These are phyloP conservation scores for Montipora sp. DNA, from an alignment of 64 coral and sea anemone species.

Conservation along the genomic window DNA sequence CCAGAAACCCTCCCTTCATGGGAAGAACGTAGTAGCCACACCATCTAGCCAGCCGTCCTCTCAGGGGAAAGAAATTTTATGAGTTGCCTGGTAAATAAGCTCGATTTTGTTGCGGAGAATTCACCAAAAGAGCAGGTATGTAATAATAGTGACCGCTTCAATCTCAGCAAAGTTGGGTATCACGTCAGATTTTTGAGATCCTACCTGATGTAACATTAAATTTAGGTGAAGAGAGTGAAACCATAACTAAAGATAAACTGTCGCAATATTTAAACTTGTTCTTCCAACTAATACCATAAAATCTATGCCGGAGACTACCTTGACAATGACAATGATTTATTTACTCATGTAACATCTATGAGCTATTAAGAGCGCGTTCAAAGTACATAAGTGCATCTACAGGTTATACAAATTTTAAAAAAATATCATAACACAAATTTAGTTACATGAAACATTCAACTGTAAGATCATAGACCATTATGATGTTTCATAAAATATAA, in stretches of 20 bases:
- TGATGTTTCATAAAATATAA: too few relatives aligned
- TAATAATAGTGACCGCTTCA: neutral
- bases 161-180: neutral
- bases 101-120: neutral
- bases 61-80: slow-evolving; percentile 5
- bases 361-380: neutral
- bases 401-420: neutral
- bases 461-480: neutral
- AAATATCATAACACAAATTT: neutral
- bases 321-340: neutral
- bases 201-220: slow-evolving; percentile 6
- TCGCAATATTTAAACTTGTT: neutral
- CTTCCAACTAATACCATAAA: slow-evolving; percentile 4
- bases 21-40: neutral
- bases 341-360: neutral
- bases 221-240: neutral
- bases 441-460: neutral
- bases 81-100: neutral
- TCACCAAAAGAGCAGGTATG: slow-evolving; percentile 1
- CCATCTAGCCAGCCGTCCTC: neutral
- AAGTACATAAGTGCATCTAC: neutral
- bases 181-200: neutral
- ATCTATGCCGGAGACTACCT: slow-evolving; percentile 15
- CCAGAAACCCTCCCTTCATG: neutral
- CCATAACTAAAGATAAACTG: neutral